Conservation (phyloP, 2,797 vertebrate genomes). For the Acrossocheilus wenchowensis region DNA sequence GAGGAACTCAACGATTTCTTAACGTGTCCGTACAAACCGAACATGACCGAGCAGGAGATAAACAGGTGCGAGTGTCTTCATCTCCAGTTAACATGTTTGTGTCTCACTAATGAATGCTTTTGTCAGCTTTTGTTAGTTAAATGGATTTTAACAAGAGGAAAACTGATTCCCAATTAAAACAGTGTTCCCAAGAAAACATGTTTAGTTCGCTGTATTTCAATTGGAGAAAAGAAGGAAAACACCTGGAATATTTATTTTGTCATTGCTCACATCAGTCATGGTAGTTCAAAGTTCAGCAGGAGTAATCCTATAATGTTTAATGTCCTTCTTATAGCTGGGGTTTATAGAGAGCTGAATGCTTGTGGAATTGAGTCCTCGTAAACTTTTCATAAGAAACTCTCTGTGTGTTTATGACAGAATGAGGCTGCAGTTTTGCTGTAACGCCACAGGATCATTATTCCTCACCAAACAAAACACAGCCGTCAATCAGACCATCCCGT, state of each 20-base stretch:
- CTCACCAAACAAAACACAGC: slow-evolving; percentile 17
- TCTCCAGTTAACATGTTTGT: background rate
- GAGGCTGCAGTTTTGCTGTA: background rate
- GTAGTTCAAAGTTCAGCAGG: too few species aligned
- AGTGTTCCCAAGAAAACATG: too few species aligned
- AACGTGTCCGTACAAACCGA: background rate
- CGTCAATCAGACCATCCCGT: background rate
- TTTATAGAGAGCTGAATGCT: too few species aligned
- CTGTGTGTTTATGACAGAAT: background rate
- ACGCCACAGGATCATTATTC: background rate
- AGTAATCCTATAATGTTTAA: background rate
- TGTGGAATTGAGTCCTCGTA: background rate
- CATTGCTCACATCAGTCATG: background rate
- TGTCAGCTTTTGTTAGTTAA: too few species aligned
- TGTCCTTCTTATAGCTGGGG: too few species aligned
- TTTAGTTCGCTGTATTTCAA: too few species aligned
- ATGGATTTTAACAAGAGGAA: too few species aligned
- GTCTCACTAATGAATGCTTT: too few species aligned
- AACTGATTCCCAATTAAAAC: too few species aligned
- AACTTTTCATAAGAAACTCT: background rate
- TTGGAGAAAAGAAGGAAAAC: too few species aligned
- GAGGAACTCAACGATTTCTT: background rate
- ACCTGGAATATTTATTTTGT: background rate
- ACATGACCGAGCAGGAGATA: background rate
- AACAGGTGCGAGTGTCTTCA: background rate